A percentile compares a stretch with the other conserved stretches of the same genome.
phyloP scores from a whole-genome alignment of 2,113 vertebrate species.

The Etheostoma spectabile region DNA sequence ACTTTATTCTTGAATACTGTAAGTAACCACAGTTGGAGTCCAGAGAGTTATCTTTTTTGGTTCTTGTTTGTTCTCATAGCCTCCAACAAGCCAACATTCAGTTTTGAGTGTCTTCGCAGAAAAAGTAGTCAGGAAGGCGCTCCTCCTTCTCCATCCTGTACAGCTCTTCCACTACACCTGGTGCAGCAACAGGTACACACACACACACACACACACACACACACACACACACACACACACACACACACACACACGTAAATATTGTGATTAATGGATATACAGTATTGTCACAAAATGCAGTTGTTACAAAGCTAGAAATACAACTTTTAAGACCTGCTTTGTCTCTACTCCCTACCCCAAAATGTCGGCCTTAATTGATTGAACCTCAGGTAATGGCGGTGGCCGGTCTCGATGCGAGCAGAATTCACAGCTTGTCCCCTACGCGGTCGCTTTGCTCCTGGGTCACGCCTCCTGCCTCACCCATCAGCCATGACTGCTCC shows the following conservation, averaged over 20 bases:
- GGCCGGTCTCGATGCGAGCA: constrained; percentile 92
- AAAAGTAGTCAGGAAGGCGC: constrained; percentile 89
- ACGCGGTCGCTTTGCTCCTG: constrained; percentile 92
- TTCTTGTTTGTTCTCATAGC: constrained; percentile 76
- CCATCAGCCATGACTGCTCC: constrained; percentile 84
- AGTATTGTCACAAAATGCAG: background rate
- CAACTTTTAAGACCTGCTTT: background rate
- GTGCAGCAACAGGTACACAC: constrained; percentile 93
- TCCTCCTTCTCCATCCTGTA: constrained; percentile 84
- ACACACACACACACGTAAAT: too few relatives aligned
- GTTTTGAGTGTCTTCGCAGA: constrained; percentile 94
- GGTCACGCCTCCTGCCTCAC: constrained; percentile 94
- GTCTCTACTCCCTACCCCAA: background rate
- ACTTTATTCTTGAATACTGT: background rate
- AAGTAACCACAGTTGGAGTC: background rate
- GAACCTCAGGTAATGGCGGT: constrained; percentile 92
- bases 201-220: constrained; percentile 5
- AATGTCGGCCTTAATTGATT: background rate
- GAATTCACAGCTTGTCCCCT: constrained; percentile 89
- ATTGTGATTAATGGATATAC: background rate
- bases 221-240: background rate
- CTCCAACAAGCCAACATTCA: constrained; percentile 91
- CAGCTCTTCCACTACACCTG: constrained; percentile 92
- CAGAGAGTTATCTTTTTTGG: background rate
- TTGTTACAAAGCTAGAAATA: background rate